Base-by-base conservation (phyloP, 92 coral and sea anemone species). In the Palythoa grandiflora region DNA sequence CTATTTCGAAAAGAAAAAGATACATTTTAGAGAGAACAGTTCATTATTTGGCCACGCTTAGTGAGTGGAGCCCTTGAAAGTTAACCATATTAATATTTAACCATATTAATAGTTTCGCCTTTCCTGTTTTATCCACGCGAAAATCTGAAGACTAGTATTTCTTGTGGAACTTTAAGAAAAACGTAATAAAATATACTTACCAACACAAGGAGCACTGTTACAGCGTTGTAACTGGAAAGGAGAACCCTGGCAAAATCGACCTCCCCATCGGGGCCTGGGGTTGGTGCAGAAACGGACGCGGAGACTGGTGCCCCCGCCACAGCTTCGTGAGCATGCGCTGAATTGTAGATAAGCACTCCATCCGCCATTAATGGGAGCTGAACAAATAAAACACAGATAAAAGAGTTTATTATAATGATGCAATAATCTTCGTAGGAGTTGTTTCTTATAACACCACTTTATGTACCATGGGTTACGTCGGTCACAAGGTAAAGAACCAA, bases 231-330 rank as follows among this genome's bases (percentile, higher is more conserved):
- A 16, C 79, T 79, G 73, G 14, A 79, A 78, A 5, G 87, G 72
- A 5, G 87, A 85, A 12, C 90, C 90, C 3, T 16, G 68, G 73
- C 90, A 88, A 38, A 71, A 37, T 3, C 90, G 76, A 36, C 90
- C 90, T 5, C 85, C 85, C n/a, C 48, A 55, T 61, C 1, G 38
- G 16, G 90, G 90, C 7, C 68, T 38, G 50, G 90, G 90, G 9
- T 79, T 68, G 35, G 47, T 71, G 65, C 90, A 88, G 78, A 17
- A 73, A 16, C 78, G 78, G 16, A 73, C 55, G 10, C 78, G 78
- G 10, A 73, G 35, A 55, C 39, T 16, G 1, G 20, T 17, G 17
- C 78, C 78, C 0, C 78, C 78, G 28, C 78, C 78, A 13, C 78
- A 73, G 38, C 44, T 16, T 17, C 78, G 55, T 40, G 78, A 73